phyloP scores from a whole-genome alignment of 2,888 invertebrate species.

The Tetragonula carbonaria region DNA sequence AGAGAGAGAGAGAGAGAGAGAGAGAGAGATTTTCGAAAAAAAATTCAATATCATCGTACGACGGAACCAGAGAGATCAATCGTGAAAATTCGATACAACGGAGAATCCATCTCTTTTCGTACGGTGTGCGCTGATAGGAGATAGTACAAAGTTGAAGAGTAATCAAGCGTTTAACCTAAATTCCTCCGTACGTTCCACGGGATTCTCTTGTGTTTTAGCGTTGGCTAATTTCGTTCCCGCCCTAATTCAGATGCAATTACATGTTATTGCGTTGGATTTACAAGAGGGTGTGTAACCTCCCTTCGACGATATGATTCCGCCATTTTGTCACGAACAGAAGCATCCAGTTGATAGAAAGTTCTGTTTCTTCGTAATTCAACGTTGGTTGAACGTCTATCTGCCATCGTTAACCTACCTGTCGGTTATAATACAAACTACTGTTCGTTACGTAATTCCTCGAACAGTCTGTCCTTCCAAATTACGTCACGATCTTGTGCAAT shows the following conservation, averaged over 20 bases:
- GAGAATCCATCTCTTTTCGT: constrained; percentile 35
- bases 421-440: constrained; percentile 19
- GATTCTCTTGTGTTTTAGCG: not conserved
- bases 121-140: constrained; percentile 3
- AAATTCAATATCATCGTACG: not conserved
- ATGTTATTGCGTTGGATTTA: constrained; percentile 44
- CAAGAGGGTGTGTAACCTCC: constrained; percentile 14
- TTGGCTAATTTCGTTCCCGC: constrained; percentile 37
- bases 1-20: too few relatives aligned
- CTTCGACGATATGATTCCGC: constrained; percentile 8
- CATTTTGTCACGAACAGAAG: constrained; percentile 23
- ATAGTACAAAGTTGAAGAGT: constrained; percentile 34
- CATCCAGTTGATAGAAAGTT: constrained; percentile 33
- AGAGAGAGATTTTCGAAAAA: not conserved
- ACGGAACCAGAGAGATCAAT: not conserved
- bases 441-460: not conserved
- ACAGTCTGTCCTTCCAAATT: not conserved
- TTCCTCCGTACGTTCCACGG: not conserved
- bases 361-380: constrained; percentile 52
- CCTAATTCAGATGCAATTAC: constrained; percentile 46
- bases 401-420: constrained; percentile 19
- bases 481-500: not conserved
- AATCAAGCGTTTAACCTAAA: constrained; percentile 54
- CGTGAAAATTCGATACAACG: constrained; percentile 41
- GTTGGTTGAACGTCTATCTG: constrained; percentile 35